Conservation (phyloP, 2,888 invertebrate species). For the Syritta pipiens region DNA sequence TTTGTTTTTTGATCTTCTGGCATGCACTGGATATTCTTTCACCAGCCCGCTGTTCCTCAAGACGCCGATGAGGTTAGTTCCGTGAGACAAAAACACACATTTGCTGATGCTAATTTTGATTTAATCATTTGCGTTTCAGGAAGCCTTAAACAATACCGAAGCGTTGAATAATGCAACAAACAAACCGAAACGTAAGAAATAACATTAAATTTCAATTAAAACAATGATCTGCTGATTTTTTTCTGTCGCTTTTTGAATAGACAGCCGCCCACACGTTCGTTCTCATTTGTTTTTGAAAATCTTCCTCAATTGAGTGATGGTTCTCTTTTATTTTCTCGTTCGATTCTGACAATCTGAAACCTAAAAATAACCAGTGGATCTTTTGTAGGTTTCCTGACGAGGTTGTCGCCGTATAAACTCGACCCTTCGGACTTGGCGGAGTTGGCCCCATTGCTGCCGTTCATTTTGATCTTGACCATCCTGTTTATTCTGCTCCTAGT, state of each 20-base stretch:
- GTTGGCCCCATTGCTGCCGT: conserved; percentile 70
- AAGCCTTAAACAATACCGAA: conserved; percentile 32
- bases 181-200: conserved; percentile 50
- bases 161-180: conserved; percentile 1
- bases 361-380: conserved; percentile 38
- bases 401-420: conserved; percentile 47
- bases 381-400: conserved; percentile 51
- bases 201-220: background rate
- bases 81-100: background rate
- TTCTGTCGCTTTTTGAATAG: background rate
- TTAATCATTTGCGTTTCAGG: conserved; percentile 35
- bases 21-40: conserved; percentile 65
- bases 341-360: too few relatives aligned
- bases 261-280: conserved; percentile 8
- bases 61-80: conserved; percentile 54
- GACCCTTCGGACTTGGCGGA: conserved; percentile 60
- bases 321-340: background rate
- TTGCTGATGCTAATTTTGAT: background rate
- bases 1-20: background rate
- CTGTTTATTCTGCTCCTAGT: conserved; percentile 70
- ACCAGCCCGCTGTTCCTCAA: conserved; percentile 45
- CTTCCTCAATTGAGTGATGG: conserved; percentile 4
- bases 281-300: background rate
- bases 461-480: conserved; percentile 70
- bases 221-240: conserved; percentile 1